phyloP scores from a whole-genome alignment of 2,888 invertebrate species.

The Drosophila koepferae region DNA sequence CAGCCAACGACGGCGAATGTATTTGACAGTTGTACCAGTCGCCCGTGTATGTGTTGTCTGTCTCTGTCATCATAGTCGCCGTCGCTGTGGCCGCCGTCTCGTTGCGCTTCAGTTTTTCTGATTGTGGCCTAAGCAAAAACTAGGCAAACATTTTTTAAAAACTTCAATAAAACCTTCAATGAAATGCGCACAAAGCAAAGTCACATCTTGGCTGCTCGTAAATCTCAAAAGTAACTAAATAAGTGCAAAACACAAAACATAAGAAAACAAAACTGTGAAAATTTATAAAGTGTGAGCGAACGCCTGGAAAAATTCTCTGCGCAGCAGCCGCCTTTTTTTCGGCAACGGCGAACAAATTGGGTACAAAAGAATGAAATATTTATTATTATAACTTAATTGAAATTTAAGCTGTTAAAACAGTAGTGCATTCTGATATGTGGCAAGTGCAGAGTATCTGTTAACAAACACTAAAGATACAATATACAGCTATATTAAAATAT shows the following conservation, averaged over 20 bases:
- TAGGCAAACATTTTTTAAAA: conserved; percentile 57
- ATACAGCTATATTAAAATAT: neutral
- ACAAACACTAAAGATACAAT: conserved; percentile 17
- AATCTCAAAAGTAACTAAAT: conserved; percentile 1
- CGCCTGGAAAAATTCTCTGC: conserved; percentile 65
- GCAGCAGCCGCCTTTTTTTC: conserved; percentile 76
- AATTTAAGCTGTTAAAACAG: neutral
- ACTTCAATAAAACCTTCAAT: conserved; percentile 43
- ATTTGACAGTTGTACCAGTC: conserved; percentile 62
- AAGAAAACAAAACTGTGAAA: conserved; percentile 36
- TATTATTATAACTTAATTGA: conserved; percentile 10
- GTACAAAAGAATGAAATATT: conserved; percentile 33
- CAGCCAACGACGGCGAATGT: conserved; percentile 64
- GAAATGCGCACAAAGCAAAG: conserved; percentile 37
- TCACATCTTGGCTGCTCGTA: conserved; percentile 8
- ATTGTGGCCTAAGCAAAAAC: conserved; percentile 73
- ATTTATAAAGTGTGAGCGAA: conserved; percentile 54
- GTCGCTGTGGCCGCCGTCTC: conserved; percentile 70
- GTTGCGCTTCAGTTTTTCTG: conserved; percentile 75
- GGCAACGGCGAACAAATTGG: conserved; percentile 38
- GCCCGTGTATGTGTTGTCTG: conserved; percentile 57
- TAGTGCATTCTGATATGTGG: neutral
- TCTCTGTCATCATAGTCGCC: conserved; percentile 71
- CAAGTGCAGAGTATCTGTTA: neutral
- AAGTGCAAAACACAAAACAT: conserved; percentile 15